Percentiles rank a stretch among this genome's conserved stretches.
phyloP scores from a whole-genome alignment of 2,797 vertebrate genomes.

The Euphonia xanthogaster region DNA sequence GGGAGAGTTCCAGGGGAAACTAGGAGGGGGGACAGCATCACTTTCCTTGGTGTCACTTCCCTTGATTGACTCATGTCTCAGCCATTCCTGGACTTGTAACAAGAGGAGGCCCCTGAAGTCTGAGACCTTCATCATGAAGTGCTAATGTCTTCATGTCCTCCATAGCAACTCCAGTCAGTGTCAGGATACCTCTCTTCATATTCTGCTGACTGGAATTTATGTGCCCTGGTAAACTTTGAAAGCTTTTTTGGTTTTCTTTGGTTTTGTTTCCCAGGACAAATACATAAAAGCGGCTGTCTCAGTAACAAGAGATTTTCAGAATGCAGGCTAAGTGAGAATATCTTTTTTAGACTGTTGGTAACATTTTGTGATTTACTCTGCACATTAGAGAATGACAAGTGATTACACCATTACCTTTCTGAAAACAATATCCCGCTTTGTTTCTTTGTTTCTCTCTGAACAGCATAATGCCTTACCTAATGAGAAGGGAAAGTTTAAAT shows the following conservation, averaged over 20 bases:
- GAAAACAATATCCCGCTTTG: neutral
- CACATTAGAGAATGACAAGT: neutral
- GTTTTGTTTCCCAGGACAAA: neutral
- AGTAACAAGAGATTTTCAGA: neutral
- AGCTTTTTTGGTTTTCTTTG: neutral
- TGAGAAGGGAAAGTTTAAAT: neutral
- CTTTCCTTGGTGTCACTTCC: neutral
- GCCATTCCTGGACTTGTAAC: accelerated
- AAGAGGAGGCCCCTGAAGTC: neutral
- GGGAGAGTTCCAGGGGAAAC: too few relatives aligned
- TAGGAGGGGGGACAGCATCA: neutral
- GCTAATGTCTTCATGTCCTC: neutral
- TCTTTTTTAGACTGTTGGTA: neutral
- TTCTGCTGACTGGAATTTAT: neutral
- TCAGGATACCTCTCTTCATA: neutral
- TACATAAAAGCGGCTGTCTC: neutral
- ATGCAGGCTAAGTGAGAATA: neutral
- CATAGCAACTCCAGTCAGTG: neutral
- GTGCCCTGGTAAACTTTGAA: neutral
- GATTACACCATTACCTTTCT: neutral
- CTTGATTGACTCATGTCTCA: neutral
- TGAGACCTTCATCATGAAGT: neutral
- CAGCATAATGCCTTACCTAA: neutral
- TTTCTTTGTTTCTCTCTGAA: neutral
- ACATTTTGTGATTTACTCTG: neutral